A percentile compares a stretch with the other conserved stretches of the same genome.
Evolutionary conservation across 2,888 invertebrate species (phyloP).

Genomic region (Acleris holmiana): DNA sequence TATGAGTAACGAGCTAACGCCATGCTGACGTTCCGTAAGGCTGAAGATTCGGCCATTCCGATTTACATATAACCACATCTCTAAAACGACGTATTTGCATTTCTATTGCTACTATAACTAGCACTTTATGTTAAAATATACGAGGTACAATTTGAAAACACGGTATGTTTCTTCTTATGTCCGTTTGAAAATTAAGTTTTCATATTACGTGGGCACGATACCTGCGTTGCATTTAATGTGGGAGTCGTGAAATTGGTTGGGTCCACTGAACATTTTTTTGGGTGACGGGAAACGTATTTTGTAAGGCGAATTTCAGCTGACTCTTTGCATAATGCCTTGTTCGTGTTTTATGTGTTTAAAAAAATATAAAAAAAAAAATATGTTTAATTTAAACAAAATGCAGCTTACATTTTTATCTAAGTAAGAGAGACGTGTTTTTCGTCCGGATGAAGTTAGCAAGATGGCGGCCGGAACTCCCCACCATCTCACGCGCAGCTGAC

Average conservation of each 20-base stretch:
- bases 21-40: constrained; percentile 16
- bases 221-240: constrained; percentile 33
- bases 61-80: constrained; percentile 21
- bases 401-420: too few relatives aligned
- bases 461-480: too few relatives aligned
- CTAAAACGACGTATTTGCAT: neutral
- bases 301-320: constrained; percentile 1
- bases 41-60: constrained; percentile 19
- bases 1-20: constrained; percentile 32
- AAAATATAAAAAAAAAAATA: too few relatives aligned
- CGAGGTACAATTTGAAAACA: neutral
- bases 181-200: neutral
- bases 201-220: constrained; percentile 25
- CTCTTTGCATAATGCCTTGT: neutral
- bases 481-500: too few relatives aligned
- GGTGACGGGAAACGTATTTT: neutral
- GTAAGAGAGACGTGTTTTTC: too few relatives aligned
- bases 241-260: constrained; percentile 22
- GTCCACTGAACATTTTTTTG: constrained; percentile 22
- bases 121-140: neutral
- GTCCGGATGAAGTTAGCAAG: too few relatives aligned
- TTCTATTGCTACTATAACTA: neutral
- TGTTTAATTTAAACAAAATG: too few relatives aligned
- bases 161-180: neutral
- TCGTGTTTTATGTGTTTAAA: neutral